phyloP scores from a whole-genome alignment of 2,113 vertebrate genomes.

The Ptyas mucosa region DNA sequence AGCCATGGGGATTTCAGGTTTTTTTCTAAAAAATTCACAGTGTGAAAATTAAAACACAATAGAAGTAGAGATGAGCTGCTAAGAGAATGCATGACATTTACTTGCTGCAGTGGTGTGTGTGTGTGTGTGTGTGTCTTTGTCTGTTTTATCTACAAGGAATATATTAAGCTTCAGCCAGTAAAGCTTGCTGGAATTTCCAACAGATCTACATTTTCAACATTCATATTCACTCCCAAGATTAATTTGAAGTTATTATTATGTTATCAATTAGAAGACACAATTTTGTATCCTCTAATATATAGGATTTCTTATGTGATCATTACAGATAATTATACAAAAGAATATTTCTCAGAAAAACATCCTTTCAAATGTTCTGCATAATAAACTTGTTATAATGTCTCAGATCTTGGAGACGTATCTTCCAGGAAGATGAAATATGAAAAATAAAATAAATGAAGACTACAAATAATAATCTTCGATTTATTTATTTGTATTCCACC shows the following conservation, averaged over 20 bases:
- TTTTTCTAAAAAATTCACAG: conserved; percentile 24
- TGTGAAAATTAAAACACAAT: background rate
- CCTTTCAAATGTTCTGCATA: background rate
- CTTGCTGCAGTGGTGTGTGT: background rate
- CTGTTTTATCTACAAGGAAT: background rate
- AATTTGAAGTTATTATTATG: background rate
- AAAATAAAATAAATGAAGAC: background rate
- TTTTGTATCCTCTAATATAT: background rate
- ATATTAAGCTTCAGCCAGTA: background rate
- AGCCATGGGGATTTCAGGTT: background rate
- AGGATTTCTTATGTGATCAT: background rate
- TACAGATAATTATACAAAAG: background rate
- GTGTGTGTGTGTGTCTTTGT: background rate
- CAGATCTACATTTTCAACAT: background rate
- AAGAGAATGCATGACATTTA: background rate
- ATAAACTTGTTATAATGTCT: background rate
- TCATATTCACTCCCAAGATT: background rate
- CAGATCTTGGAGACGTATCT: background rate
- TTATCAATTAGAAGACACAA: background rate
- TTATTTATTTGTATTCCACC: no score
- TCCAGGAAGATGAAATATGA: background rate
- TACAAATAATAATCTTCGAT: background rate
- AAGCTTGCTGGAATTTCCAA: background rate
- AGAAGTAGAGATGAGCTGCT: background rate
- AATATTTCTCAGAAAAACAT: background rate